Base-by-base conservation (phyloP, 2,888 invertebrate genomes). In the Drosophila subquinaria region DNA sequence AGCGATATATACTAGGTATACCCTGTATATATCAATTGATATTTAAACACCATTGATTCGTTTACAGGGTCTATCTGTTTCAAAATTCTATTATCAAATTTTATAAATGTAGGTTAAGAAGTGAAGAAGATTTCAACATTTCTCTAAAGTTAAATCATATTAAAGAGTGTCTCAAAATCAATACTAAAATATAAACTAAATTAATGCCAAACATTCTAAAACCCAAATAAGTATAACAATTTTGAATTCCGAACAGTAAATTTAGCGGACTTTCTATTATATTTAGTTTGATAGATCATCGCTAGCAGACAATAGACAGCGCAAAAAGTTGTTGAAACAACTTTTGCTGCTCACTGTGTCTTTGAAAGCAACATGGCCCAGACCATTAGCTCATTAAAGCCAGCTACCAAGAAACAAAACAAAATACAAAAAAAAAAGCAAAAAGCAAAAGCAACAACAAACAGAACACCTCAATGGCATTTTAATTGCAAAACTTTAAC, bases 401-500 rank as follows among this genome's bases (percentile, higher is more conserved):
- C 60, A 36, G 45, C 27, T 53, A 47, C 36, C 57, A 47, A 57
- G 60, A 36, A 69, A 52, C 45, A 48, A 36, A 42, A 9, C 42
- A 17, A 27, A 27, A 27, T 23, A 23, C 23, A 42, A 8, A 38
- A 17, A 27, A 27, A 27, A 1, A 17, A 4, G n/a, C 23, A 6
- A 63, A 55, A 36, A 40, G 53, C 56, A 38, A 23, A 42, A 64
- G 38, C 40, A 55, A 62, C 51, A 48, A 42, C 56, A 38, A 38
- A 30, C 33, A 48, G 40, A 72, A 81, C 70, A 79, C 73, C 76
- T 77, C 77, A 80, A 78, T 82, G 78, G 73, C 71, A 80, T 76
- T 87, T 84, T 87, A 84, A 84, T 87, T 84, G 82, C 82, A 62
- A 81, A 87, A 87, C 77, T 87, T 83, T 62, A 70, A 56, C 40